phyloP scores from a whole-genome alignment of 2,797 vertebrate genomes.

The Petrocephalus sullivani region DNA sequence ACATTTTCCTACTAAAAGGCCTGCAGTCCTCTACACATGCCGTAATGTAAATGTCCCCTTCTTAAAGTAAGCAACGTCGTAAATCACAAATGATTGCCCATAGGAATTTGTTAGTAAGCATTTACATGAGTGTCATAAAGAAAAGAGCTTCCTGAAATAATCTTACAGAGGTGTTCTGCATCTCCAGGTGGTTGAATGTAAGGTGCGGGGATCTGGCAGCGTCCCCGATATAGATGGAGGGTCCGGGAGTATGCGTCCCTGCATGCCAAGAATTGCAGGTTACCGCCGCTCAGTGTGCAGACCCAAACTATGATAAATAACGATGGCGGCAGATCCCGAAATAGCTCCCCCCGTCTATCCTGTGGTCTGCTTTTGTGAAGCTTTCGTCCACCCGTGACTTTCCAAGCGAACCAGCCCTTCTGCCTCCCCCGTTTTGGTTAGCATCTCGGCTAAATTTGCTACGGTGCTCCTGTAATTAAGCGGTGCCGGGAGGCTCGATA shows the following conservation, averaged over 20 bases:
- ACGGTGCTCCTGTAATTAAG: conserved; percentile 75
- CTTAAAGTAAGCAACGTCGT: neutral
- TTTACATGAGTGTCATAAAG: neutral
- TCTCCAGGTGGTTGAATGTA: neutral
- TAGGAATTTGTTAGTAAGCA: neutral
- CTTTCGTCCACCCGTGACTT: conserved; percentile 68
- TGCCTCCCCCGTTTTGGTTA: conserved; percentile 75
- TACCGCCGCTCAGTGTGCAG: conserved; percentile 51
- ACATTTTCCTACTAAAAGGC: neutral
- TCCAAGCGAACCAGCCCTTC: conserved; percentile 68
- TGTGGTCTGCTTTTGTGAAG: conserved; percentile 69
- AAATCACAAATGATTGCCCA: neutral
- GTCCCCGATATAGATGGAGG: conserved; percentile 37
- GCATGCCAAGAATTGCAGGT: conserved; percentile 64
- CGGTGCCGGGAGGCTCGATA: conserved; percentile 53
- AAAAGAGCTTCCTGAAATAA: neutral
- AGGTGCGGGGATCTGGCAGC: conserved; percentile 26
- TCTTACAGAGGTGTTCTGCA: neutral
- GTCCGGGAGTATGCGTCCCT: conserved; percentile 40
- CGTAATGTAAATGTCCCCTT: neutral
- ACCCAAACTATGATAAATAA: conserved; percentile 72
- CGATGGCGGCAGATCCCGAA: conserved; percentile 65
- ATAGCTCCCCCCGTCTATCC: conserved; percentile 56
- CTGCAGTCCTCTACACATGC: neutral
- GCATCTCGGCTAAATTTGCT: conserved; percentile 77